Evolutionary conservation across 2,797 vertebrate species (phyloP).

Genomic region (Enteromius trimaculatus): DNA sequence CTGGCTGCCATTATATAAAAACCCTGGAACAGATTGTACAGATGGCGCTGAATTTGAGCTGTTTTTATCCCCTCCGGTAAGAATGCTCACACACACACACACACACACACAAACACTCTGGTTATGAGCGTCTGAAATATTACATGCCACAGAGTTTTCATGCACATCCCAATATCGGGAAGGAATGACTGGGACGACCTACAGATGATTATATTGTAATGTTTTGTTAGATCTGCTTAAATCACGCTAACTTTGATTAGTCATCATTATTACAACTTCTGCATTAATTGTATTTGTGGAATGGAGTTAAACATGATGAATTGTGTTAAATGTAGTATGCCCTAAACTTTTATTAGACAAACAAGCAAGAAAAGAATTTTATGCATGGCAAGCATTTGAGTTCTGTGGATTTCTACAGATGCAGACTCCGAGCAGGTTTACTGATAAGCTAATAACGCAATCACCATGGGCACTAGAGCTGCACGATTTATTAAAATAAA

Average conservation of each 20-base stretch:
- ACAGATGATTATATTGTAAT: conserved; percentile 15
- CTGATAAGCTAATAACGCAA: conserved; percentile 1
- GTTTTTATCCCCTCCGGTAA: conserved; percentile 32
- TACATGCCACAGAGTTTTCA: conserved; percentile 31
- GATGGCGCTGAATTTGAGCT: conserved; percentile 41
- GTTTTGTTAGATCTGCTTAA: conserved; percentile 8
- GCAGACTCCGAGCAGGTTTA: not conserved
- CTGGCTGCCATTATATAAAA: conserved; percentile 41
- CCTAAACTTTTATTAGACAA: not conserved
- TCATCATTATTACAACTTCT: not conserved
- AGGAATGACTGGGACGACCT: not conserved
- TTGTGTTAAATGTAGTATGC: not conserved
- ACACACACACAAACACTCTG: not conserved
- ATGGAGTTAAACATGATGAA: not conserved
- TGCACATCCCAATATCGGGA: conserved; percentile 19
- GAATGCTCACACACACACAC: not conserved
- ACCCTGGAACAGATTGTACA: conserved; percentile 45
- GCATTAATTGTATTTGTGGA: not conserved
- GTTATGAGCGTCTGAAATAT: conserved; percentile 35
- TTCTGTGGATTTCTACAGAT: not conserved
- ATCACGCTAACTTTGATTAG: not conserved
- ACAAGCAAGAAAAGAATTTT: not conserved
- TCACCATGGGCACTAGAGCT: not conserved
- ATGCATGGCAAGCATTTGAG: not conserved
- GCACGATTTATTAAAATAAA: not conserved